phyloP scores from a whole-genome alignment of 2,113 vertebrate species.

The Dipodomys ordii region DNA sequence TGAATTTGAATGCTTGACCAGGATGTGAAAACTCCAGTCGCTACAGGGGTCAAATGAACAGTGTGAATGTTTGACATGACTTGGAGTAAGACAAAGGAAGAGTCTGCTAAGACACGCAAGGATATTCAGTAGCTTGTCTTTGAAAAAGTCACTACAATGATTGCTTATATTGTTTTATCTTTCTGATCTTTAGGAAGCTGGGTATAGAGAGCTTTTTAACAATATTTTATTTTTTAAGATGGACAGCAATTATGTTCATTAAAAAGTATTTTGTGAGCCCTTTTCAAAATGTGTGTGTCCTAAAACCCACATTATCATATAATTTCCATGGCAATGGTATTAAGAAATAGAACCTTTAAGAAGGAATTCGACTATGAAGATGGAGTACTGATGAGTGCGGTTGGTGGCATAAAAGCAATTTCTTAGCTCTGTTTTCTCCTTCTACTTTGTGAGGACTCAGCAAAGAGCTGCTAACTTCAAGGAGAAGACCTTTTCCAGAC shows the following conservation, averaged over 20 bases:
- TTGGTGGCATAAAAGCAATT: neutral
- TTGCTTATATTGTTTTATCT: neutral
- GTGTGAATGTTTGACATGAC: neutral
- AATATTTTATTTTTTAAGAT: neutral
- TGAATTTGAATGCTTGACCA: neutral
- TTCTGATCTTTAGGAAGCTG: neutral
- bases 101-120: accelerated
- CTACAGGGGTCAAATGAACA: neutral
- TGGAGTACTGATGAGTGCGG: neutral
- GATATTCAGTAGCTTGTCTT: neutral
- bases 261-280: neutral
- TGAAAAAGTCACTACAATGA: neutral
- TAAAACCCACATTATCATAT: neutral
- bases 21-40: neutral
- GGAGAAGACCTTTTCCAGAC: neutral
- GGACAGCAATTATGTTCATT: neutral
- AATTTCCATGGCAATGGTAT: neutral
- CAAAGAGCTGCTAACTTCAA: neutral
- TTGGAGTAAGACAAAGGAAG: neutral
- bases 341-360: neutral
- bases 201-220: neutral
- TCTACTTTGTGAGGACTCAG: neutral
- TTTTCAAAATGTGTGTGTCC: neutral
- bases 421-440: too few species aligned
- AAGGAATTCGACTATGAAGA: neutral